These are phyloP conservation scores for Sebastes schlegelii DNA, from an alignment of 2,113 vertebrate species.

Conservation along the genomic window DNA sequence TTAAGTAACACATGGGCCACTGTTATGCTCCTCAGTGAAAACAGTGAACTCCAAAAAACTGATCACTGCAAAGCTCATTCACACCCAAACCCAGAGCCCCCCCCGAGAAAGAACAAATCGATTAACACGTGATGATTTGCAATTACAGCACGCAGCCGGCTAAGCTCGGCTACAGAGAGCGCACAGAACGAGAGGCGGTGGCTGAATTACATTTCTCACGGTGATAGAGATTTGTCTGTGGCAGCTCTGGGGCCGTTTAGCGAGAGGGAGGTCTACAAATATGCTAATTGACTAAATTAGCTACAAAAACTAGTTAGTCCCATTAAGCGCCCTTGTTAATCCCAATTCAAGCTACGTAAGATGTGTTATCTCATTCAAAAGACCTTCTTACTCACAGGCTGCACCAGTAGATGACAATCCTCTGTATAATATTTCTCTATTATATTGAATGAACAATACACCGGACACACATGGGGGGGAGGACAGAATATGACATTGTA, in stretches of 20 bases:
- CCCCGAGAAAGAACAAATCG: conserved; percentile 43
- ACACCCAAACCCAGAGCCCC: conserved; percentile 2
- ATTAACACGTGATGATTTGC: conserved; percentile 61
- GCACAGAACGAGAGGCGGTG: conserved; percentile 32
- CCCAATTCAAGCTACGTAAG: conserved; percentile 7
- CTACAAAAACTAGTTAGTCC: conserved; percentile 30
- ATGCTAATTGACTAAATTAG: conserved; percentile 53
- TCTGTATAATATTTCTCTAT: conserved; percentile 48
- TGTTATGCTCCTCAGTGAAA: not conserved
- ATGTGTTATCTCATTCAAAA: conserved; percentile 29
- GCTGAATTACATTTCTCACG: conserved; percentile 57
- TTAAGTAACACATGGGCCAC: not conserved
- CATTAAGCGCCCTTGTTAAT: conserved; percentile 39
- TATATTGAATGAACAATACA: conserved; percentile 44
- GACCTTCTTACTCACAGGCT: conserved; percentile 19
- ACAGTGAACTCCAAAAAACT: not conserved
- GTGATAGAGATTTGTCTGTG: conserved; percentile 29
- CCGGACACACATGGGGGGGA: conserved; percentile 17
- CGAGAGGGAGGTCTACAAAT: conserved; percentile 29
- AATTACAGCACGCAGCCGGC: conserved; percentile 49
- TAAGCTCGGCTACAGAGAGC: conserved; percentile 33
- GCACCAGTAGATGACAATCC: conserved; percentile 15
- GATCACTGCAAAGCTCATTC: conserved; percentile 18
- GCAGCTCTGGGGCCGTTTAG: conserved; percentile 51
- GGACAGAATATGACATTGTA: conserved; percentile 55